A percentile compares a stretch with the other conserved stretches of the same genome.
Conservation (phyloP, 2,797 vertebrate species). For the Molossus molossus region DNA sequence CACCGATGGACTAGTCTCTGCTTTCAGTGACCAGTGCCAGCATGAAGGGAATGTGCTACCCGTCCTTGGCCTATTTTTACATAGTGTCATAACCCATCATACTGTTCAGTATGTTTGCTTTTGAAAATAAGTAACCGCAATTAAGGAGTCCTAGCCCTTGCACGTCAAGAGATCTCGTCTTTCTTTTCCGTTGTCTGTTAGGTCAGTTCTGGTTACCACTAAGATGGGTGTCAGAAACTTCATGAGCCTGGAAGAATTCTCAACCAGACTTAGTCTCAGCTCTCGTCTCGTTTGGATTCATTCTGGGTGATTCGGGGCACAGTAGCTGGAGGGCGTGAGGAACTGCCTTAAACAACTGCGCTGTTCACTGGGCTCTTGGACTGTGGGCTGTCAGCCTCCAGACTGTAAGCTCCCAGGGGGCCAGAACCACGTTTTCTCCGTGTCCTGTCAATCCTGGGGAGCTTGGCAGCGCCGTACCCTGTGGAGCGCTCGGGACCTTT, state of each 20-base stretch:
- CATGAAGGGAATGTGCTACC: conserved; percentile 1
- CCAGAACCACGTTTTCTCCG: neutral
- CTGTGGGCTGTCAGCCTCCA: neutral
- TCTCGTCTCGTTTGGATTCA: conserved; percentile 49
- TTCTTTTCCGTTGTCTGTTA: neutral
- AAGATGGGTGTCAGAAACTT: neutral
- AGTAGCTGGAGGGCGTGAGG: neutral
- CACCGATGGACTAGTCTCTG: conserved; percentile 73
- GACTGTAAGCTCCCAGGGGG: conserved; percentile 31
- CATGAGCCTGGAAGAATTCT: conserved; percentile 66
- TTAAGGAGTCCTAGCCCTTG: neutral
- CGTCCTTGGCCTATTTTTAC: conserved; percentile 48
- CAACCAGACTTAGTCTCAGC: conserved; percentile 42
- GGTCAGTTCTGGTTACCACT: neutral
- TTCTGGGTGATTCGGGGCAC: neutral
- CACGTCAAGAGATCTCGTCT: conserved; percentile 28
- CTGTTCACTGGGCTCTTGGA: conserved; percentile 7
- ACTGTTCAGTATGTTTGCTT: conserved; percentile 43
- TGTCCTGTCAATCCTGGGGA: neutral
- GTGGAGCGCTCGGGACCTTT: conserved; percentile 47
- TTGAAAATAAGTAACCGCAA: conserved; percentile 39
- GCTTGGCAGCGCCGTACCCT: conserved; percentile 39
- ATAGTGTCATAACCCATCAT: conserved; percentile 8
- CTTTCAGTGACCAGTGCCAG: conserved; percentile 69
- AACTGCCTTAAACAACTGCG: conserved; percentile 71